Conservation (phyloP, 2,888 invertebrate species). For the Hyles lineata region DNA sequence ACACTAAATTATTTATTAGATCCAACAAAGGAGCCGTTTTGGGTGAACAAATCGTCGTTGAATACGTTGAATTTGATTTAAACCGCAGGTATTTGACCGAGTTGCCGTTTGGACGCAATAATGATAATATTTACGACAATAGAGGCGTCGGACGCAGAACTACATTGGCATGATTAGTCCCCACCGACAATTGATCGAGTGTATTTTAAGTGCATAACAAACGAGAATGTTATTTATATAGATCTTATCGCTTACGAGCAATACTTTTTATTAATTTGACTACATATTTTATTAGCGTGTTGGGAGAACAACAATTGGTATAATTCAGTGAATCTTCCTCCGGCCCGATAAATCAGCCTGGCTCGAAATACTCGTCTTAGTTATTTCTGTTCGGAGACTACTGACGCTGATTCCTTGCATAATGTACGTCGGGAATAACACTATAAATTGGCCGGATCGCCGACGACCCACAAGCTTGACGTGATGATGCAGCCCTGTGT, state of each 20-base stretch:
- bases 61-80: conserved; percentile 70
- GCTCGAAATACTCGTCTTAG: conserved; percentile 59
- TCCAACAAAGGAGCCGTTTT: conserved; percentile 67
- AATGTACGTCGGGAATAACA: conserved; percentile 65
- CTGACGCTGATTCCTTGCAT: conserved; percentile 63
- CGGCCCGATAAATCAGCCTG: conserved; percentile 58
- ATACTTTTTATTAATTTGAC: conserved; percentile 63
- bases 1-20: conserved; percentile 71
- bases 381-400: conserved; percentile 54
- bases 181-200: conserved; percentile 60
- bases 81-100: conserved; percentile 79
- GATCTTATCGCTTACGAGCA: conserved; percentile 48
- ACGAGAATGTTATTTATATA: conserved; percentile 58
- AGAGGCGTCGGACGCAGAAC: conserved; percentile 53
- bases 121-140: conserved; percentile 70
- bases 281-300: conserved; percentile 54
- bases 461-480: conserved; percentile 59
- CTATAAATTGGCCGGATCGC: conserved; percentile 59
- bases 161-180: conserved; percentile 67
- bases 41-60: conserved; percentile 64
- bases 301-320: conserved; percentile 54
- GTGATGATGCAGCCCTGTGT: conserved; percentile 50
- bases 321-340: conserved; percentile 58
- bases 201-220: conserved; percentile 61
- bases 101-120: conserved; percentile 58